Conservation (phyloP, 1,140 invertebrate genomes). For the Drosophila paulistorum region DNA sequence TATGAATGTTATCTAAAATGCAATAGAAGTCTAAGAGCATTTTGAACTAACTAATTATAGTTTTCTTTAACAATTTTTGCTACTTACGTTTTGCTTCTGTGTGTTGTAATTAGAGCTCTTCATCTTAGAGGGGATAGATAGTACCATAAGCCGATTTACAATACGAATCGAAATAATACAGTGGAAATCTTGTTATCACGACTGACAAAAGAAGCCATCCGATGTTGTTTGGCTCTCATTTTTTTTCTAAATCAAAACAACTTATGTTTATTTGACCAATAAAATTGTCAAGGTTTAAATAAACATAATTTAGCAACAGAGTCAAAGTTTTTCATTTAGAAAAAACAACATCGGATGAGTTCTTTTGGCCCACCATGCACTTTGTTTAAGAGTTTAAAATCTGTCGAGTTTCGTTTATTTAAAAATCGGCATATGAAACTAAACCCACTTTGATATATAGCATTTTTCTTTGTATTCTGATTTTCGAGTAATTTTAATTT, state of each 20-base stretch:
- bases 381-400: too few species aligned
- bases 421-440: background rate
- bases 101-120: background rate
- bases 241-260: too few species aligned
- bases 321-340: too few species aligned
- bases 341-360: too few species aligned
- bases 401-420: background rate
- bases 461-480: slow-evolving; percentile 7
- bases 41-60: background rate
- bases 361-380: too few species aligned
- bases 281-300: too few species aligned
- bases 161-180: background rate
- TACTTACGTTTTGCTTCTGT: slow-evolving; percentile 23
- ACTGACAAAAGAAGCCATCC: background rate
- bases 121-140: background rate
- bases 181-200: too few species aligned
- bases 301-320: too few species aligned
- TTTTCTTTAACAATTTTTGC: background rate
- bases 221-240: too few species aligned
- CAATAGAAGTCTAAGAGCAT: slow-evolving; percentile 2
- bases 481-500: slow-evolving; percentile 1
- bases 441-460: background rate
- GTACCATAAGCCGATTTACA: background rate
- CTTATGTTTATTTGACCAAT: too few species aligned
- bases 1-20: slow-evolving; percentile 6